phyloP scores from a whole-genome alignment of 2,113 vertebrate species.

The Blennius ocellaris region DNA sequence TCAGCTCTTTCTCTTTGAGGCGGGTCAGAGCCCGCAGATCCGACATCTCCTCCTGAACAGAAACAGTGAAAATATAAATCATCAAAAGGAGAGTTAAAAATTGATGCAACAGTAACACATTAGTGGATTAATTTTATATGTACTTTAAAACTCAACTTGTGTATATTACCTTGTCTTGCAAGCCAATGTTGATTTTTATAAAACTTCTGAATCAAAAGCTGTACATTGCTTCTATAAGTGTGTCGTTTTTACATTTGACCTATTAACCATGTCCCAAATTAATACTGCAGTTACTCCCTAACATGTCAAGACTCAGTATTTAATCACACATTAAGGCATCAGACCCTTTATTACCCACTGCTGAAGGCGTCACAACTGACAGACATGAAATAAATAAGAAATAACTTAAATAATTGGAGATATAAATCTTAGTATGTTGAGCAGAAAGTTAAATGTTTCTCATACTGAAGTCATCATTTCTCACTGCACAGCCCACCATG shows the following conservation, averaged over 20 bases:
- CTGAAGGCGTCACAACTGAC: no score
- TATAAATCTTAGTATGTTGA: no score
- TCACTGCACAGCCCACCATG: no score
- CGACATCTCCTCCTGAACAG: constrained; percentile 87
- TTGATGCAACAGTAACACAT: background rate
- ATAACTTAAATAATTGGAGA: no score
- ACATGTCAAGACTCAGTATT: background rate
- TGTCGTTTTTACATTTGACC: background rate
- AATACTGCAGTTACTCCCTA: background rate
- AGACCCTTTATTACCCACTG: background rate
- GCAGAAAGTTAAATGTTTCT: no score
- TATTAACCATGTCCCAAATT: background rate
- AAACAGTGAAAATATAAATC: background rate
- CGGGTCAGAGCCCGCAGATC: constrained; percentile 84
- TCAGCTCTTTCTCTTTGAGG: constrained; percentile 85
- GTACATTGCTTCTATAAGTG: no score
- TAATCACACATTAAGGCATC: background rate
- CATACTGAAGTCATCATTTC: no score
- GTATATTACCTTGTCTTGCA: background rate
- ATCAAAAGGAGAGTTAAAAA: background rate
- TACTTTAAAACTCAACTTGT: background rate
- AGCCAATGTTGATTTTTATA: background rate
- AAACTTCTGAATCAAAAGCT: no score
- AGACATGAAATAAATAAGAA: no score
- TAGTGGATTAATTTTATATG: no score